These are phyloP conservation scores for Delphinapterus leucas DNA, from an alignment of 2,113 vertebrate genomes.

Conservation along the genomic window DNA sequence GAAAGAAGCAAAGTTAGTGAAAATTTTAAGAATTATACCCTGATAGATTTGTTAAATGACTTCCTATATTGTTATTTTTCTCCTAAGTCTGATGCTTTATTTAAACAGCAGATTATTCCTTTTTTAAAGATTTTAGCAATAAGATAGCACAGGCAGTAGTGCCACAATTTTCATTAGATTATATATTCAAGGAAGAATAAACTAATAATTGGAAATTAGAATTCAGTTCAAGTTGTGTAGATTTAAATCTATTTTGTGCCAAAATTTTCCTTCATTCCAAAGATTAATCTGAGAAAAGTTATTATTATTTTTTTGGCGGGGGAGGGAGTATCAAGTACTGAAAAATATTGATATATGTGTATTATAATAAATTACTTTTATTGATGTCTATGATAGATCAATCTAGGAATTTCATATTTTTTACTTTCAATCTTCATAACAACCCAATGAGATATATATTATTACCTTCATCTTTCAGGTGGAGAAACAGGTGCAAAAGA, in stretches of 20 bases:
- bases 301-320: background rate
- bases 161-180: background rate
- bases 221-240: background rate
- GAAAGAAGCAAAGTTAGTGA: slow-evolving; percentile 60
- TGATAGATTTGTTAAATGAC: slow-evolving; percentile 38
- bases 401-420: background rate
- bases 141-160: background rate
- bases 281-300: background rate
- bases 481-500: background rate
- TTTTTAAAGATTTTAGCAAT: background rate
- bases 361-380: background rate
- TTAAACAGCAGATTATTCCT: background rate
- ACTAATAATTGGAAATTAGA: background rate
- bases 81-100: background rate
- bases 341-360: background rate
- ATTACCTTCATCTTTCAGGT: background rate
- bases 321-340: background rate
- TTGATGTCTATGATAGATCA: background rate
- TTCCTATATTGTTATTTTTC: background rate
- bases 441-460: background rate
- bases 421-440: background rate
- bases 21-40: slow-evolving; percentile 53
- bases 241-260: background rate
- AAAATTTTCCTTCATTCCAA: background rate
- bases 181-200: background rate